Percentiles rank a stretch among this genome's conserved stretches.
Evolutionary conservation across 2,888 invertebrate genomes (phyloP).

Genomic region (Dicycla oo): DNA sequence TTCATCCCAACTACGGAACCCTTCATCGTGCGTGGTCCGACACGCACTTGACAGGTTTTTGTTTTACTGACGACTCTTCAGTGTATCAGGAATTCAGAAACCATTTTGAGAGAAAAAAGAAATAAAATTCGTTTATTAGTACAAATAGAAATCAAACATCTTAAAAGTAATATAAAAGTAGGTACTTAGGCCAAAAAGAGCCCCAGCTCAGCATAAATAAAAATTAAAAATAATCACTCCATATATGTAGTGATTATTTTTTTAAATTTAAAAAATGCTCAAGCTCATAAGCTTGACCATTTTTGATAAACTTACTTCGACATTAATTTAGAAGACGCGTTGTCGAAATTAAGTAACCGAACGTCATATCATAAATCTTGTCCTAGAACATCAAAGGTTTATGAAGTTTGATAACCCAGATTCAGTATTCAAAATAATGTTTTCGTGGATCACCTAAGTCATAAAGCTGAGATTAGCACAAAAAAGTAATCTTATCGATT

Average conservation of each 20-base stretch:
- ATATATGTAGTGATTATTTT: too few relatives aligned
- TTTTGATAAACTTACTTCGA: not conserved
- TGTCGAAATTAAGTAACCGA: not conserved
- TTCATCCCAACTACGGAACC: too few relatives aligned
- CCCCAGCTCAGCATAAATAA: too few relatives aligned
- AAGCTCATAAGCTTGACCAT: not conserved
- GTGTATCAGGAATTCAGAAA: not conserved
- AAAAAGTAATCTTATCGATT: slow-evolving; percentile 63
- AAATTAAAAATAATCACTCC: too few relatives aligned
- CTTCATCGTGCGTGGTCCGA: too few relatives aligned
- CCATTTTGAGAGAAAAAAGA: too few relatives aligned
- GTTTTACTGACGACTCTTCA: not conserved
- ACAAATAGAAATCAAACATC: too few relatives aligned
- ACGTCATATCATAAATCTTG: not conserved
- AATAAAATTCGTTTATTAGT: not conserved
- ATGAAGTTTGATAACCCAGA: slow-evolving; percentile 5
- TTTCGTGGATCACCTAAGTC: not conserved
- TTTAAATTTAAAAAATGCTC: too few relatives aligned
- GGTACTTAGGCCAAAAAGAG: too few relatives aligned
- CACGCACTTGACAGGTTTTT: too few relatives aligned
- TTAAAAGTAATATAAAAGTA: too few relatives aligned
- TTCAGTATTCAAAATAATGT: not conserved
- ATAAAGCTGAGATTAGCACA: slow-evolving; percentile 55
- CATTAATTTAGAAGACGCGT: not conserved
- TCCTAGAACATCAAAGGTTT: slow-evolving; percentile 22